Evolutionary conservation across 2,797 vertebrate genomes (phyloP).

Genomic region (Hydrocynus forskahlii): DNA sequence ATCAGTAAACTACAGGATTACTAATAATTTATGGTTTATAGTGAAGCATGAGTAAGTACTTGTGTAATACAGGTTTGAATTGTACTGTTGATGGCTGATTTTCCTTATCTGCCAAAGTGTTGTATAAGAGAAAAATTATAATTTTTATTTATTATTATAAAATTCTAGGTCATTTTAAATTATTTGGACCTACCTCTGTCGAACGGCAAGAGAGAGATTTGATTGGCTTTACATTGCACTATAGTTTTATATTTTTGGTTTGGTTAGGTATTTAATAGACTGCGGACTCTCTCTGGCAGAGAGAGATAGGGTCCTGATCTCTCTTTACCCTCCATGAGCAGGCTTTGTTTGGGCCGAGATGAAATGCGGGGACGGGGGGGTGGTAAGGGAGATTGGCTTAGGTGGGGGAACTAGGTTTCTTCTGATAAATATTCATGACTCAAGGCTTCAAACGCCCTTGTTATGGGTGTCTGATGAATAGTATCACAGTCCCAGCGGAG

Average conservation of each 20-base stretch:
- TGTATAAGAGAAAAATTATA: too few relatives aligned
- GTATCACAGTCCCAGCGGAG: slow-evolving; percentile 1
- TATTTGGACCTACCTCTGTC: too few relatives aligned
- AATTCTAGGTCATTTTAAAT: too few relatives aligned
- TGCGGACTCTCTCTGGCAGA: slow-evolving; percentile 9
- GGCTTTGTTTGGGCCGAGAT: slow-evolving; percentile 50
- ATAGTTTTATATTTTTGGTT: slow-evolving; percentile 1
- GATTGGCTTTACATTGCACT: neutral
- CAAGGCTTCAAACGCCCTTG: slow-evolving; percentile 26
- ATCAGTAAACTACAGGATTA: too few relatives aligned
- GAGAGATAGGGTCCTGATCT: slow-evolving; percentile 23
- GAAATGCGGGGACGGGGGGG: neutral
- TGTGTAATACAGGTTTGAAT: too few relatives aligned
- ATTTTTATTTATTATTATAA: too few relatives aligned
- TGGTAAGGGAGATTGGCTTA: neutral
- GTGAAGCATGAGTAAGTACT: too few relatives aligned
- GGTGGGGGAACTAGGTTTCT: slow-evolving; percentile 20
- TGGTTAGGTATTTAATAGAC: slow-evolving; percentile 7
- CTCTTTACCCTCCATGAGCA: slow-evolving; percentile 13
- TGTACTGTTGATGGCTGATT: too few relatives aligned
- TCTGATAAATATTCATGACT: slow-evolving; percentile 56
- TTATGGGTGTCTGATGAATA: slow-evolving; percentile 24
- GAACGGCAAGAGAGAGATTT: too few relatives aligned
- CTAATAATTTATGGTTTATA: too few relatives aligned
- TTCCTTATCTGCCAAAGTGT: too few relatives aligned